Evolutionary conservation across 1,140 invertebrate species (phyloP).

Genomic region (Zaprionus ghesquierei): DNA sequence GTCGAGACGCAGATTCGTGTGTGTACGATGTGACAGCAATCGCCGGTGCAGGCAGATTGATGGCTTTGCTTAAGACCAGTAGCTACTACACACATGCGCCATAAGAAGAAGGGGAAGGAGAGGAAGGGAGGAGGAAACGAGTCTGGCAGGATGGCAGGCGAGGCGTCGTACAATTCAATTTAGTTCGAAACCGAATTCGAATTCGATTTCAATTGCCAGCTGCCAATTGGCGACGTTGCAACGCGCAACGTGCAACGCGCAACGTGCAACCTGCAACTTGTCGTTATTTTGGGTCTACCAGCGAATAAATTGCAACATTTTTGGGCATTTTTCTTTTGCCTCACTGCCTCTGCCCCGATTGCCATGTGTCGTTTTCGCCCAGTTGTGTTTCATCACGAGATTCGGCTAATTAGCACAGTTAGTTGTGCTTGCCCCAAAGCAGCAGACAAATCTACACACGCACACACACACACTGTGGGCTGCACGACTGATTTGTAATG

Average conservation of each 20-base stretch:
- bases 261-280: conserved; percentile 13
- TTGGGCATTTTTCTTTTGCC: conserved; percentile 57
- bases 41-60: conserved; percentile 63
- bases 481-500: conserved; percentile 23
- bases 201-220: conserved; percentile 39
- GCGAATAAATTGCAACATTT: conserved; percentile 52
- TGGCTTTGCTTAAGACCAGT: conserved; percentile 78
- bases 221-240: conserved; percentile 15
- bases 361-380: conserved; percentile 56
- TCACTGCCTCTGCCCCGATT: conserved; percentile 29
- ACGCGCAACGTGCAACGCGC: neutral
- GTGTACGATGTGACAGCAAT: conserved; percentile 69
- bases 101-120: no score
- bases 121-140: no score
- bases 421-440: conserved; percentile 18
- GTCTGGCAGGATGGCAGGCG: conserved; percentile 67
- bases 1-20: conserved; percentile 63
- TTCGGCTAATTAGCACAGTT: conserved; percentile 52
- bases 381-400: conserved; percentile 26
- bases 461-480: neutral
- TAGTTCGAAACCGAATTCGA: conserved; percentile 30
- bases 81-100: no score
- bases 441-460: neutral
- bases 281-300: conserved; percentile 24
- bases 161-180: conserved; percentile 61